Conservation (phyloP, 2,797 vertebrate species). For the Darevskia nairensis region DNA sequence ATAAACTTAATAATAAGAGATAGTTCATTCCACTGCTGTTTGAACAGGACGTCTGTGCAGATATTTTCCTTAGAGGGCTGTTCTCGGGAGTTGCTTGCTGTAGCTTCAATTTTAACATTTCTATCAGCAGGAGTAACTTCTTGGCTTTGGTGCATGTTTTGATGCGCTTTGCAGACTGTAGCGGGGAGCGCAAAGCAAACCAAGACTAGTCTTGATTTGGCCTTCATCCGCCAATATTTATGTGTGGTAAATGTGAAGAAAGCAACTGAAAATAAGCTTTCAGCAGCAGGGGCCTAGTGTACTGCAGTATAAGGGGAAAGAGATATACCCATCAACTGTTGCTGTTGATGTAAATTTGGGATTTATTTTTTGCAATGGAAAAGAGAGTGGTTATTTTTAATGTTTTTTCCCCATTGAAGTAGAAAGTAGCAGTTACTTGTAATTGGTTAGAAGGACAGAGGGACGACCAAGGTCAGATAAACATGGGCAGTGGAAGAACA, state of each 20-base stretch:
- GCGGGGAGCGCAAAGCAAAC: rapidly evolving
- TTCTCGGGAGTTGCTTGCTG: background rate
- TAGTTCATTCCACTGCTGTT: background rate
- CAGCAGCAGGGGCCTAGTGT: background rate
- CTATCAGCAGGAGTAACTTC: background rate
- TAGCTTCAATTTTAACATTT: background rate
- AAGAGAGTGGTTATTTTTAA: no score
- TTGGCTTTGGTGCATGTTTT: constrained; percentile 9
- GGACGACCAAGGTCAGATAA: background rate
- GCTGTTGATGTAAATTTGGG: no score
- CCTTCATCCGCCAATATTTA: background rate
- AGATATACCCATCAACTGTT: background rate
- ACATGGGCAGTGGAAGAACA: background rate
- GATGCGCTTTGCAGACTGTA: background rate
- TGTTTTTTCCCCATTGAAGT: background rate
- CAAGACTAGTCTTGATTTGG: background rate
- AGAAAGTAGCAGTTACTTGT: background rate
- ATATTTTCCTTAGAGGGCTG: background rate
- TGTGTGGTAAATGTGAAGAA: background rate
- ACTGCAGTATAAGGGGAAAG: background rate
- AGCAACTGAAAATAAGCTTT: background rate
- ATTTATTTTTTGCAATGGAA: no score
- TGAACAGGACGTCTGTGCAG: background rate
- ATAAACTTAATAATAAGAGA: no score
- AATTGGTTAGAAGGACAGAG: background rate